Base-by-base conservation (phyloP, 2,113 vertebrate species). In the Himantopus leucocephalus region DNA sequence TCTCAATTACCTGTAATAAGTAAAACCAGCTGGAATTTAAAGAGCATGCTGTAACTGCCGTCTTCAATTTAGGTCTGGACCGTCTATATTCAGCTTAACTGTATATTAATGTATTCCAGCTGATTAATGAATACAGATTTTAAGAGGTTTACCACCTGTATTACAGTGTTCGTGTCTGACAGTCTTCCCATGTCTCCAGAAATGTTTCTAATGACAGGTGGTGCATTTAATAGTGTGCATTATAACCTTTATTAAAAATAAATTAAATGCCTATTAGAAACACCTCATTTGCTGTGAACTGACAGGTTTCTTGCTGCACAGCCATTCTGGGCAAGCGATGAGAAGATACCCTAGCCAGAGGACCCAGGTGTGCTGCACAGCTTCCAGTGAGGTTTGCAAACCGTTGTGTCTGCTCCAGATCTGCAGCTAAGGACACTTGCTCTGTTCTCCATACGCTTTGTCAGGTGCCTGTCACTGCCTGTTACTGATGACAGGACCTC, bases 21-120 rank as follows among this genome's bases (percentile, higher is more conserved):
- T 89, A 83, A 86, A 96, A 92, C 73, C 91, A 89, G 52, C 66
- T 85, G 90, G 91, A 94, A 84, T 73, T 37, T 45, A 93, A 93
- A 59, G 62, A 95, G 88, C 3, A 0, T n/a, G 88, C 41, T 84
- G 88, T 79, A 88, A 47, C 85, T 67, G 75, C 85, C 92, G 58
- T 76, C 45, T 85, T 84, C 73, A 78, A 6, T 94, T 78, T 91
- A 79, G 79, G 64, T 75, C 68, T 96, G 60, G 64, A 56, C 75
- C 74, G 45, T 37, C 48, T 80, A 48, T 34, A 58, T 88, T 71
- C 66, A 84, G 66, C 64, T 81, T 76, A 73, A 66, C 83, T 79
- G 41, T n/a, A 24, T 26, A 92, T 83, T 76, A 80, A 85, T 58
- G 43, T 58, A 52, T 79, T 94, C 81, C 93, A 94, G 77, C 68